A percentile compares a stretch with the other conserved stretches of the same genome.
phyloP scores from a whole-genome alignment of 2,113 vertebrate species.

The Shinisaurus crocodilurus region DNA sequence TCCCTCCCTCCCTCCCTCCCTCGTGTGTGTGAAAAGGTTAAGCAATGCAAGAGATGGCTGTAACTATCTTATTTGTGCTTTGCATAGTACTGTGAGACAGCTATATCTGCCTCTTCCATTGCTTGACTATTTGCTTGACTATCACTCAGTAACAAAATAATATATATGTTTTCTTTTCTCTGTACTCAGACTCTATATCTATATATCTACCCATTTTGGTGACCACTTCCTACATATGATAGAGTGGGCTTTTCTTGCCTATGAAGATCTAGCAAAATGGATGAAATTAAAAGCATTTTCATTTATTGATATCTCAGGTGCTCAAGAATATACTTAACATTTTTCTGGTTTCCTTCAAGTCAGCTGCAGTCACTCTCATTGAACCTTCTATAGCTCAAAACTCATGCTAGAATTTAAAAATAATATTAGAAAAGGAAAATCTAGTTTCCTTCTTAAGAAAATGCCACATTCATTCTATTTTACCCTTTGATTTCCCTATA shows the following conservation, averaged over 20 bases:
- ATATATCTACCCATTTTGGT: background rate
- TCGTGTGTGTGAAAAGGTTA: too few species aligned
- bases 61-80: background rate
- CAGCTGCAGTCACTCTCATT: background rate
- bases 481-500: constrained; percentile 53
- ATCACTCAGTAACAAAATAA: background rate
- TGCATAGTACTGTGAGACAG: background rate
- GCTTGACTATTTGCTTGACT: background rate
- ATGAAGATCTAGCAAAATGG: background rate
- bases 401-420: background rate
- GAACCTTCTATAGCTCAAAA: background rate
- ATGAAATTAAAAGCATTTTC: background rate
- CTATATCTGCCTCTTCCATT: background rate
- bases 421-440: background rate
- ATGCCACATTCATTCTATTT: background rate
- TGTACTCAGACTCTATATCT: background rate
- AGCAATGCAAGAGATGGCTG: too few species aligned
- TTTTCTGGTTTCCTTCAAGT: background rate
- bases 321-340: background rate
- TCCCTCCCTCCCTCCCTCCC: too few species aligned
- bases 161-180: background rate
- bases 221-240: background rate
- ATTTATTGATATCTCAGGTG: background rate
- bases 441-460: background rate
- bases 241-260: background rate